Evolutionary conservation across 2,797 vertebrate species (phyloP).

Genomic region (Paguma larvata): DNA sequence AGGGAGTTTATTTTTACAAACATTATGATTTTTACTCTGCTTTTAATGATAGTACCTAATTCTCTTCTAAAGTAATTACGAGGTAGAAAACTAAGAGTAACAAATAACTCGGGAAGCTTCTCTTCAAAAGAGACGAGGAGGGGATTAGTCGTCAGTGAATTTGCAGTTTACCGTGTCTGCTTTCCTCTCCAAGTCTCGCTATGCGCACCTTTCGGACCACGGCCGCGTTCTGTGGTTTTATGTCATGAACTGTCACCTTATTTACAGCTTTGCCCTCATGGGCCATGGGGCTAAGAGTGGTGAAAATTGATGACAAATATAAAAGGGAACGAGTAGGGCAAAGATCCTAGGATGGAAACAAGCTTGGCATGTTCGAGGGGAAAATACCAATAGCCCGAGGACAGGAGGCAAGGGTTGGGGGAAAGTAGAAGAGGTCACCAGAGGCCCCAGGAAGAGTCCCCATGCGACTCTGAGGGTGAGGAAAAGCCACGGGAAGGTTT

Average conservation of each 20-base stretch:
- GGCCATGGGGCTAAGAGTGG: not conserved
- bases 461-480: not conserved
- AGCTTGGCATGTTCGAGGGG: not conserved
- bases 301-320: conserved; percentile 41
- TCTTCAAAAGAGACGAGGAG: conserved; percentile 77
- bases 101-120: conserved; percentile 72
- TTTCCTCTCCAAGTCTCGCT: conserved; percentile 62
- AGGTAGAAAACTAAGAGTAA: conserved; percentile 66
- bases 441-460: not conserved
- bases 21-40: conserved; percentile 78
- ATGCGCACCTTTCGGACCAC: conserved; percentile 58
- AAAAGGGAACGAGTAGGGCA: not conserved
- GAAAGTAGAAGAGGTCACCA: not conserved
- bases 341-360: not conserved
- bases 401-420: not conserved
- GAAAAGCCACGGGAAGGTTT: not conserved
- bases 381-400: not conserved
- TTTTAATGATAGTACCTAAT: conserved; percentile 81
- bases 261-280: conserved; percentile 7
- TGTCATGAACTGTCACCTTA: conserved; percentile 30
- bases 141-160: conserved; percentile 71
- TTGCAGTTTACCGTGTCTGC: conserved; percentile 66
- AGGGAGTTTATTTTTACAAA: conserved; percentile 77
- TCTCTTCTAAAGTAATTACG: conserved; percentile 76
- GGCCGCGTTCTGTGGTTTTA: not conserved